phyloP scores from a whole-genome alignment of 2,888 invertebrate species.

The Drosophila recens region DNA sequence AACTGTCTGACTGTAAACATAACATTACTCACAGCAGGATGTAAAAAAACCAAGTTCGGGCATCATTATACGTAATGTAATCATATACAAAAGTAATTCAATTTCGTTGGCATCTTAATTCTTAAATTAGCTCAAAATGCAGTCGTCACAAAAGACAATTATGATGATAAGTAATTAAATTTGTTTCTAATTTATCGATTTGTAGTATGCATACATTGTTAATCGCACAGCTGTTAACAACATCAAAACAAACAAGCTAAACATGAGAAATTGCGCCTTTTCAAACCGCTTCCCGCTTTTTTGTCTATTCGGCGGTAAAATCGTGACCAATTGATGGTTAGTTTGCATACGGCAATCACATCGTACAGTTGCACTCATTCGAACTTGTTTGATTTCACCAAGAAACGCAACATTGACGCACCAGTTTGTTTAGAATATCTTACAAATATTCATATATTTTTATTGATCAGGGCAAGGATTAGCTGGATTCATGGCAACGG shows the following conservation, averaged over 20 bases:
- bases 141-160: not conserved
- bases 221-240: slow-evolving; percentile 39
- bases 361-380: slow-evolving; percentile 9
- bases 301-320: slow-evolving; percentile 4
- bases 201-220: not conserved
- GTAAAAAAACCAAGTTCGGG: too few species aligned
- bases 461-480: slow-evolving; percentile 53
- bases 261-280: slow-evolving; percentile 29
- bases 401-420: not conserved
- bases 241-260: slow-evolving; percentile 18
- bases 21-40: too few species aligned
- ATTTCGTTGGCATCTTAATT: not conserved
- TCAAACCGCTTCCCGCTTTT: slow-evolving; percentile 43
- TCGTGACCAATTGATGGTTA: slow-evolving; percentile 4
- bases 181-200: slow-evolving; percentile 27
- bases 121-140: slow-evolving; percentile 11
- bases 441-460: slow-evolving; percentile 7
- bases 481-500: slow-evolving; percentile 49
- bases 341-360: slow-evolving; percentile 1
- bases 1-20: too few species aligned
- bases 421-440: slow-evolving; percentile 9
- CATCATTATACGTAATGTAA: not conserved
- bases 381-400: not conserved
- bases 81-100: not conserved
- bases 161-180: slow-evolving; percentile 39